Conservation (phyloP, 2,797 vertebrate species). For the Agapornis canus region DNA sequence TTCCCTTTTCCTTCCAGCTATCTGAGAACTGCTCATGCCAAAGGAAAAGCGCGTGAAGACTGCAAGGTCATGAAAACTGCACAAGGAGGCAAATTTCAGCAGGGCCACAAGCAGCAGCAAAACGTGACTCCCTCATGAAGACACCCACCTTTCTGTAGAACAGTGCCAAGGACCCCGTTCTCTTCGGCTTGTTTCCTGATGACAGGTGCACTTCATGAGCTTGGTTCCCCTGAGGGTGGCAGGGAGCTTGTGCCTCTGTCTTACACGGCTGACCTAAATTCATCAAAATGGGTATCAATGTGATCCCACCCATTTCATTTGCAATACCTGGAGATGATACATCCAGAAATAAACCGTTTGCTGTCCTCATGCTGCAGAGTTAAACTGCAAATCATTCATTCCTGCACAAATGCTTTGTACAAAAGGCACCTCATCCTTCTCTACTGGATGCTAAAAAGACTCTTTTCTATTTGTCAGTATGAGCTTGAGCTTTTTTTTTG, state of each 20-base stretch:
- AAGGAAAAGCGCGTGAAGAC: background rate
- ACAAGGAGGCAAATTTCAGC: background rate
- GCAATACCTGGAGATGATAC: conserved; percentile 76
- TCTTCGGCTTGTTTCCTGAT: conserved; percentile 79
- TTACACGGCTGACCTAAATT: conserved; percentile 57
- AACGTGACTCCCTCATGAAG: fast-evolving
- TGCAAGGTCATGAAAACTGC: background rate
- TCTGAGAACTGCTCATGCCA: fast-evolving
- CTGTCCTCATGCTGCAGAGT: background rate
- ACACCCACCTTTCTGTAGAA: conserved; percentile 93
- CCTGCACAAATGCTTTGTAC: background rate
- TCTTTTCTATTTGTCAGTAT: background rate
- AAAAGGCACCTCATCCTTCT: background rate
- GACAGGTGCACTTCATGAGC: conserved; percentile 59
- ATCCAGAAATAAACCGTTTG: background rate
- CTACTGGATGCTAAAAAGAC: background rate
- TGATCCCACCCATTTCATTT: conserved; percentile 80
- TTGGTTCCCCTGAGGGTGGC: conserved; percentile 44
- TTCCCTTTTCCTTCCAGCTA: background rate
- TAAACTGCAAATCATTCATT: background rate
- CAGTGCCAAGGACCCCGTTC: conserved; percentile 90
- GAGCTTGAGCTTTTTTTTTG: background rate
- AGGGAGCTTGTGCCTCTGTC: conserved; percentile 74
- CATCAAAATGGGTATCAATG: conserved; percentile 84
- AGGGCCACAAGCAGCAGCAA: fast-evolving